Conservation (phyloP, 2,797 vertebrate genomes). For the Notolabrus celidotus region DNA sequence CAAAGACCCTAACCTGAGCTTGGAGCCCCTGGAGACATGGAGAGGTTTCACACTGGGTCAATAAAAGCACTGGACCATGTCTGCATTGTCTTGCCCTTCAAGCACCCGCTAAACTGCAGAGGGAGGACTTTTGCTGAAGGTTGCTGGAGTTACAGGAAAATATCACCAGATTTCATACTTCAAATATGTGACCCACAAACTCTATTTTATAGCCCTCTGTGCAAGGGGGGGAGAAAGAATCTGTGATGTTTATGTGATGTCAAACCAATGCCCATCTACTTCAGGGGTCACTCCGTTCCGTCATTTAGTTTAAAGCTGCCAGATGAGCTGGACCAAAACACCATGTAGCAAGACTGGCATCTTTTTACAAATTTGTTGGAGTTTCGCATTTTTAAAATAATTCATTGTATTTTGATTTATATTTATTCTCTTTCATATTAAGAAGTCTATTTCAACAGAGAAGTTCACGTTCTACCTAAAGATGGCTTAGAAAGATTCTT, state of each 20-base stretch:
- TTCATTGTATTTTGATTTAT: too few relatives aligned
- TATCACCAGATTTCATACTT: slow-evolving; percentile 54
- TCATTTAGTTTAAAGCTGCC: too few relatives aligned
- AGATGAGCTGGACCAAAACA: too few relatives aligned
- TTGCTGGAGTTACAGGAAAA: slow-evolving; percentile 70
- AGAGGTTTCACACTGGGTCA: slow-evolving; percentile 80
- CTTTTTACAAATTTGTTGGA: too few relatives aligned
- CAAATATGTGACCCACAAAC: slow-evolving; percentile 27
- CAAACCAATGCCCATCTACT: slow-evolving; percentile 7
- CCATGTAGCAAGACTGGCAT: too few relatives aligned
- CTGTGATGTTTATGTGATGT: slow-evolving; percentile 8
- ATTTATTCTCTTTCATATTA: too few relatives aligned
- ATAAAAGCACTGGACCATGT: slow-evolving; percentile 82
- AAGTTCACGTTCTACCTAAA: too few relatives aligned
- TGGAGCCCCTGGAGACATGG: slow-evolving; percentile 67
- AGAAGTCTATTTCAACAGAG: too few relatives aligned
- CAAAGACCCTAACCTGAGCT: slow-evolving; percentile 82
- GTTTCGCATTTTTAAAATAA: too few relatives aligned
- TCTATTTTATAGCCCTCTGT: slow-evolving; percentile 8
- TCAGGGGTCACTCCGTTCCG: too few relatives aligned
- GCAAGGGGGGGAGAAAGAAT: slow-evolving; percentile 17
- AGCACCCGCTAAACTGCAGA: slow-evolving; percentile 72
- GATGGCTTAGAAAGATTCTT: too few relatives aligned
- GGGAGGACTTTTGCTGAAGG: slow-evolving; percentile 78
- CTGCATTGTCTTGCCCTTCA: slow-evolving; percentile 75